Percentiles rank a stretch among this genome's conserved stretches.
phyloP scores from a whole-genome alignment of 1,140 invertebrate genomes.

The Contarinia nasturtii region DNA sequence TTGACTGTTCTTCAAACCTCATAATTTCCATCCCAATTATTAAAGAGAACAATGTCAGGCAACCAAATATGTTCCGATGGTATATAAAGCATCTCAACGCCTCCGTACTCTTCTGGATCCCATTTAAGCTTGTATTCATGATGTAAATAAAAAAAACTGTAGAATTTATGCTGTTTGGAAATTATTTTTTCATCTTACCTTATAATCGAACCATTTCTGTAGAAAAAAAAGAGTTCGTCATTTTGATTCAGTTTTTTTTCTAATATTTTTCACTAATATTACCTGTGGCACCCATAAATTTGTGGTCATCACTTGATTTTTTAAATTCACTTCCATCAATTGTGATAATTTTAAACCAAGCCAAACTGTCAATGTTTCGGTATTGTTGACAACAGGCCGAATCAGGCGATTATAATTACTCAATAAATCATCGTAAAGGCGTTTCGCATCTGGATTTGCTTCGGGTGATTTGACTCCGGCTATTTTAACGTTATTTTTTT shows the following conservation, averaged over 20 bases:
- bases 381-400: conserved; percentile 83
- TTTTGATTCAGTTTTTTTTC: conserved; percentile 4
- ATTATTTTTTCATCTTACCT: no score
- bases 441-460: conserved; percentile 77
- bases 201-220: conserved; percentile 91
- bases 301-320: conserved; percentile 91
- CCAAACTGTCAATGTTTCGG: conserved; percentile 80
- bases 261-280: conserved; percentile 6
- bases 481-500: no score
- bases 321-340: conserved; percentile 87
- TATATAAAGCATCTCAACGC: conserved; percentile 79
- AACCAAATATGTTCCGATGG: conserved; percentile 87
- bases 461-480: conserved; percentile 21
- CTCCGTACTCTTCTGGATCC: conserved; percentile 85
- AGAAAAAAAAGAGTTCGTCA: conserved; percentile 12
- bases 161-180: no score
- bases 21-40: conserved; percentile 91
- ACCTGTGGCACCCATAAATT: conserved; percentile 89
- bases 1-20: conserved; percentile 37
- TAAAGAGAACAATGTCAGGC: conserved; percentile 75
- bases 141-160: no score
- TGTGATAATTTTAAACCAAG: conserved; percentile 85
- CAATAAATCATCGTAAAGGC: conserved; percentile 79
- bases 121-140: conserved; percentile 76
- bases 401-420: conserved; percentile 95